Base-by-base conservation (phyloP, 2,797 vertebrate species). In the Cuculus canorus region DNA sequence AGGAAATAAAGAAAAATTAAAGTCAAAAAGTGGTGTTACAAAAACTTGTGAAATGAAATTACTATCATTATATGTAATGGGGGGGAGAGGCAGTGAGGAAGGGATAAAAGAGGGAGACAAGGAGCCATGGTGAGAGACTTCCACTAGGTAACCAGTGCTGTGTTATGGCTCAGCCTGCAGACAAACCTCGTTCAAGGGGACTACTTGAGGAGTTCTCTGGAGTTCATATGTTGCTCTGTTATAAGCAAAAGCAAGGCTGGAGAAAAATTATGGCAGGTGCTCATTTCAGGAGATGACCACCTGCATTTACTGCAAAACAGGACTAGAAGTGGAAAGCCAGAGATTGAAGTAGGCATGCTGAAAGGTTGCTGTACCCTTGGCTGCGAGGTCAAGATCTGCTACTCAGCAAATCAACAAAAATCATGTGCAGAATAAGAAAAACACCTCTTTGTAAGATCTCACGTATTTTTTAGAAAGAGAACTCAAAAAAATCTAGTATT, bases 201-300 rank as follows among this genome's bases (percentile, higher is more conserved):
- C 37, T 54, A 17, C 37, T 33, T 0, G 0, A 56, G 33, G 47
- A 87, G 19, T 19, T 8, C 32, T 71, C 45, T 16, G 0, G 4
- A 57, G 50, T 16, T 85, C 8, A 19, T 17, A 11, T 39, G n/a
- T 47, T 82, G 16, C 10, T 69, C 35, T 33, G 12, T n/a, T 84
- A 35, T 3, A 35, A 60, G 23, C 52, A 64, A 85, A 72, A 90
- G 43, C 24, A 82, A 84, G 75, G 64, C 11, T 75, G 35, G 48
- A 39, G 52, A 25, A 57, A 90, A 65, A 43, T 10, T 1, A 59
- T 53, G 32, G 33, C 27, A 25, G 18, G 23, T 19, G 23, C 39
- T 89, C 13, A 19, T 52, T 94, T 81, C 56, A 45, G 75, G 52
- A 53, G 19, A 53, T 41, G 84, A 69, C 11, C 50, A 54, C 24